Conservation (phyloP, 2,113 vertebrate genomes). For the Coregonus clupeaformis region DNA sequence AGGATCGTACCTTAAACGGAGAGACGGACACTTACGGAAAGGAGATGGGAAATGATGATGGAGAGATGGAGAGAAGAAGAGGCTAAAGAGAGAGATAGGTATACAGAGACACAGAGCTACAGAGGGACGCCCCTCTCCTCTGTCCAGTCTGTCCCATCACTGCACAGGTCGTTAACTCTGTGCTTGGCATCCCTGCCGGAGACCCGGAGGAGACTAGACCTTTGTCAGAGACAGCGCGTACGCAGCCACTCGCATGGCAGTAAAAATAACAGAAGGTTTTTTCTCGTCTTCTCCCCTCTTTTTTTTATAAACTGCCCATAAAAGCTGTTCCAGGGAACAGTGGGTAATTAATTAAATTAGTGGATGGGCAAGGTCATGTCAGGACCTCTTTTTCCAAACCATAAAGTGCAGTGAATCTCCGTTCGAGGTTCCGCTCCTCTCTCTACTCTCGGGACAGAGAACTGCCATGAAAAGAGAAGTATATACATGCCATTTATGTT, state of each 20-base stretch:
- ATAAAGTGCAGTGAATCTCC: constrained; percentile 17
- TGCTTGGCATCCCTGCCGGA: constrained; percentile 19
- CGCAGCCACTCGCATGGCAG: constrained; percentile 23
- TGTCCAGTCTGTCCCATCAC: constrained; percentile 20
- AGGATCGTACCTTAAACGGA: background rate
- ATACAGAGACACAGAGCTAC: background rate
- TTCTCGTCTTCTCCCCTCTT: background rate
- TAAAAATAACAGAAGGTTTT: constrained; percentile 37
- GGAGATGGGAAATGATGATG: background rate
- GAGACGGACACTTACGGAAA: background rate
- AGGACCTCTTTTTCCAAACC: constrained; percentile 26
- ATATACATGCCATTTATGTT: too few relatives aligned
- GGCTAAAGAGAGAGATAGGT: background rate
- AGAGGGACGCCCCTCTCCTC: constrained; percentile 4
- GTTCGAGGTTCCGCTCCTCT: background rate
- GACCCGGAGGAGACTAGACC: constrained; percentile 22
- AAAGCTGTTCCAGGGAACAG: constrained; percentile 42
- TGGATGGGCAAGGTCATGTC: constrained; percentile 31
- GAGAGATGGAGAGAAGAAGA: background rate
- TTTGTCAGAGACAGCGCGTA: constrained; percentile 24
- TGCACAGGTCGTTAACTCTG: constrained; percentile 48
- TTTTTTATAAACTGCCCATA: constrained; percentile 30
- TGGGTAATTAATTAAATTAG: constrained; percentile 47
- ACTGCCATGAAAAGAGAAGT: background rate
- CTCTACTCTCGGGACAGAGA: constrained; percentile 17